These are phyloP conservation scores for Hippolais icterina DNA, from an alignment of 2,113 vertebrate genomes.

Conservation along the genomic window DNA sequence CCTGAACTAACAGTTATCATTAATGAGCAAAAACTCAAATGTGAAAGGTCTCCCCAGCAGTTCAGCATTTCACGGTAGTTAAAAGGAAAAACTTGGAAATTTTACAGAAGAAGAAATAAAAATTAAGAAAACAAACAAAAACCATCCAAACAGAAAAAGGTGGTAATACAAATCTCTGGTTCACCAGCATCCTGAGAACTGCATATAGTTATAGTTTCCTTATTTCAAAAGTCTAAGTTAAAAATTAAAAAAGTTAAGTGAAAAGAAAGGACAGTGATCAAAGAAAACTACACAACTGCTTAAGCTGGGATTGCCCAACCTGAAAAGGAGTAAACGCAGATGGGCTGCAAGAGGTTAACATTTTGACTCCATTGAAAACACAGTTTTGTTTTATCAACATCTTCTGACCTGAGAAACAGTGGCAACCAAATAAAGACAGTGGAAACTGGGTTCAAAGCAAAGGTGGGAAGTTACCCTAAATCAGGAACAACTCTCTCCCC, in stretches of 20 bases:
- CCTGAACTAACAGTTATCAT: neutral
- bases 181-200: neutral
- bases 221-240: neutral
- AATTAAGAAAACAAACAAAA: neutral
- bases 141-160: neutral
- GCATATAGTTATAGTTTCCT: neutral
- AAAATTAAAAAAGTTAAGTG: neutral
- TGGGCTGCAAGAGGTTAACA: neutral
- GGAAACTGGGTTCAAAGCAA: neutral
- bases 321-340: neutral
- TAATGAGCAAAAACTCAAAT: neutral
- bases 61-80: neutral
- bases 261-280: neutral
- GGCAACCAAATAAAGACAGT: neutral
- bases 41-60: neutral
- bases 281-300: neutral
- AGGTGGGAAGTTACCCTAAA: rapidly evolving
- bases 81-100: neutral
- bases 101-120: neutral
- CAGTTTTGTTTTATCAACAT: neutral
- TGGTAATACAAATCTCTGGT: neutral
- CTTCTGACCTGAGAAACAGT: neutral
- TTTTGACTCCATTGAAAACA: neutral
- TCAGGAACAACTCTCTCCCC: neutral
- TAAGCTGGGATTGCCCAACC: neutral